Evolutionary conservation across 2,113 vertebrate species (phyloP).

Genomic region (Gobio gobio): DNA sequence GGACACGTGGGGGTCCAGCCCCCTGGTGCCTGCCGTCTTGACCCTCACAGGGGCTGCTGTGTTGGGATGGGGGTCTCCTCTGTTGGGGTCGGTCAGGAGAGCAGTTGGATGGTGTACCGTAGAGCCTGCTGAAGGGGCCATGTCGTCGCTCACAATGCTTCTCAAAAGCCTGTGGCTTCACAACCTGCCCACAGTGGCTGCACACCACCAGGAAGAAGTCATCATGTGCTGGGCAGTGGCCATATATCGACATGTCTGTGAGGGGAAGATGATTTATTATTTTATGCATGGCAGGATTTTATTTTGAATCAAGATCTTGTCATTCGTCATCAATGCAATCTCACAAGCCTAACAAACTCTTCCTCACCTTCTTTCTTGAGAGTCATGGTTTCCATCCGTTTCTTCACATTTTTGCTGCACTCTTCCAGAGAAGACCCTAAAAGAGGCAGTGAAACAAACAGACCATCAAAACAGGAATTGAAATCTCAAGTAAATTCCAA

Average conservation of each 20-base stretch:
- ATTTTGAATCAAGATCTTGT: not conserved
- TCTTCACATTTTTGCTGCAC: conserved; percentile 73
- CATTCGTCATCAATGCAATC: not conserved
- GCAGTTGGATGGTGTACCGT: conserved; percentile 63
- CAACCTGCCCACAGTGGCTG: conserved; percentile 88
- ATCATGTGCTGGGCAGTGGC: conserved; percentile 87
- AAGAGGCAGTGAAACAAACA: conserved; percentile 35
- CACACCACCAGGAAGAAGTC: conserved; percentile 92
- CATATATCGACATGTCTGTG: conserved; percentile 90
- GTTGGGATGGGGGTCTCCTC: conserved; percentile 67
- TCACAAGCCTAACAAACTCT: not conserved
- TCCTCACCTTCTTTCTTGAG: conserved; percentile 88
- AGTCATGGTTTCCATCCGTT: conserved; percentile 83
- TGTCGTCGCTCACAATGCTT: conserved; percentile 87
- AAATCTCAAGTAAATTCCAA: not conserved
- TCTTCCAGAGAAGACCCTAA: conserved; percentile 79
- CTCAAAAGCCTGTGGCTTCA: conserved; percentile 93
- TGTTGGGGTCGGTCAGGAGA: conserved; percentile 75
- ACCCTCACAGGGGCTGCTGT: conserved; percentile 47
- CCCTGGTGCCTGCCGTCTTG: conserved; percentile 59
- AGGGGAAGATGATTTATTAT: not conserved
- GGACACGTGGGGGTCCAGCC: conserved; percentile 65
- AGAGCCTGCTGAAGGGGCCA: conserved; percentile 77
- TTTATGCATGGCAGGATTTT: not conserved
- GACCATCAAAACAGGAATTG: not conserved